Evolutionary conservation across 2,888 invertebrate genomes (phyloP), one percentile per base, ranked within the genome.

Genomic region (Sarcophaga subvicina): DNA sequence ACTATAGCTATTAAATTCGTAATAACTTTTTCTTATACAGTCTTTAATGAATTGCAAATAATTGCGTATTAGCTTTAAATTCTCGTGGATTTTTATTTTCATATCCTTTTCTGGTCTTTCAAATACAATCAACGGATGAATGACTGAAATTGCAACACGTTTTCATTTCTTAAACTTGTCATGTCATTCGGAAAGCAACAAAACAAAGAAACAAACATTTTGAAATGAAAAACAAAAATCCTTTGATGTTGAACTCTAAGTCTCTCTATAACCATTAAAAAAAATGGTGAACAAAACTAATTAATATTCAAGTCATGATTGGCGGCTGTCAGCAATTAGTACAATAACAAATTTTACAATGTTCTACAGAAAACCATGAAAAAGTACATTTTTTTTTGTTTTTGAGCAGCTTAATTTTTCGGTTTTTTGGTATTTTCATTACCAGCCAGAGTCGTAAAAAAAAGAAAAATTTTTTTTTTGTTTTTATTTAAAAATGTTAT

Each of bases 311-410:
- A 81, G 80, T 70, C 86, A 80, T 63, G 66, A 22, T 64, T 71
- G 63, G 54, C 27, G 73, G 73, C 86, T 86, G 82, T 78, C 83
- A 86, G 85, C 88, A 88, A 88, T 88, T 88, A 88, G 88, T 85
- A 77, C 20, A 81, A 59, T 69, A 86, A 85, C 83, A 87, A 85
- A 85, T 85, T 85, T 87, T 77, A 54, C 59, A 67, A 83, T 80
- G 49, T 72, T 76, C 25, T 60, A 37, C 64, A 8, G 37, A 75
- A 80, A 75, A 67, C 45, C 66, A 60, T 3, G n/a, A 78, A 63
- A 37, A 59, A 25, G 8, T 11, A 2, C 10, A 10, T n/a, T n/a
- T 45, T n/a, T 45, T 22, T 22, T 22, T 1, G 22, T 67, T 45
- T 64, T 3, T 6, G 37, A 6, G 37, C 37, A 37, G 37, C 37